Evolutionary conservation across 2,113 vertebrate genomes (phyloP), one percentile per base, ranked within the genome.

Genomic region (Delphinus delphis): DNA sequence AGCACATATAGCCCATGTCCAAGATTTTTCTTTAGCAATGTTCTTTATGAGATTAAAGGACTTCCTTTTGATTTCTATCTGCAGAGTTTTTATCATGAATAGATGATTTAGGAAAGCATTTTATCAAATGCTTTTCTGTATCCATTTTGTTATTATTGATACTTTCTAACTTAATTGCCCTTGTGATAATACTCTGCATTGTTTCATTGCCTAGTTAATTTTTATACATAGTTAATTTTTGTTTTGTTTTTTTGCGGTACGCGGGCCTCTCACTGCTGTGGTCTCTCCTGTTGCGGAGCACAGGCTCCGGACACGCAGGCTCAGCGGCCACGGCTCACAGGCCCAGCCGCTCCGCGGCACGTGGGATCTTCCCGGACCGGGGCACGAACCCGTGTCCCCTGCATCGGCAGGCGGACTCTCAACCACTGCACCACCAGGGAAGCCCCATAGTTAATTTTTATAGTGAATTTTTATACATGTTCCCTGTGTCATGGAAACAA

Each of bases 71-170:
- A 70, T 60, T 73, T 28, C 53, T 53, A 36, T 50, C 36, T 33
- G 33, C 33, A 79, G 70, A 83, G 67, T 31, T 60, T 88, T 90
- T 76, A 71, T 44, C 6, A 31, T 62, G 21, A 90, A 60, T 26
- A n/a, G 41, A 62, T 41, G 33, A 28, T 18, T 47, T 92, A 36
- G 60, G 80, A 70, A 28, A 6, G 14, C 33, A 50, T 36, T 55
- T 55, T 50, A 58, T 89, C 67, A 92, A 86, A 77, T 70, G 41
- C 3, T n/a, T 87, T 70, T 38, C 87, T 79, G 33, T 65, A 58
- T 50, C 41, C 11, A 53, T 20, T 63, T 88, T 87, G 55, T 26
- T 80, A 50, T 58, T 47, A 15, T 8, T 86, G 53, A 53, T 17
- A 53, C 53, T 53, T 79, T 86, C 44, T 71, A 70, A 88, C 3